Evolutionary conservation across 2,113 vertebrate genomes (phyloP).

Genomic region (Delphinapterus leucas): DNA sequence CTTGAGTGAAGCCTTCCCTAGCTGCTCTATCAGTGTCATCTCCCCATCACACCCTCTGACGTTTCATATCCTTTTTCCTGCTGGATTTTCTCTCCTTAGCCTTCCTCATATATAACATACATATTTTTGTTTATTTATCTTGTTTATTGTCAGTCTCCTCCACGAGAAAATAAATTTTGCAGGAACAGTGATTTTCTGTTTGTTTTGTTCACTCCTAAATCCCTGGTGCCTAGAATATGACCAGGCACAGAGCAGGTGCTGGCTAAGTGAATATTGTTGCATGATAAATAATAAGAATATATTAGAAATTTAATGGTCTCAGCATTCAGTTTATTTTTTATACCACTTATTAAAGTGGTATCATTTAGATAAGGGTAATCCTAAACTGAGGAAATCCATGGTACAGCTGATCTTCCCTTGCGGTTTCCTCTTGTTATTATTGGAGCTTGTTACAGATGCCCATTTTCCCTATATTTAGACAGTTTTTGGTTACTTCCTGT

Average conservation of each 20-base stretch:
- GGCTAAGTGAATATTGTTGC: neutral
- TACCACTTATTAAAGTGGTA: neutral
- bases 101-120: neutral
- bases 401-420: neutral
- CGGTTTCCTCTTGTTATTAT: neutral
- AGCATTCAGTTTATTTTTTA: slow-evolving; percentile 16
- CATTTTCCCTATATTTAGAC: neutral
- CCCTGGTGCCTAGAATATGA: neutral
- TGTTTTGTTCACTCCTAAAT: neutral
- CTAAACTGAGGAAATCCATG: neutral
- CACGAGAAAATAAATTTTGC: neutral
- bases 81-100: neutral
- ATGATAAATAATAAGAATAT: slow-evolving; percentile 24
- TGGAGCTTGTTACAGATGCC: slow-evolving; percentile 17
- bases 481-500: slow-evolving; percentile 32
- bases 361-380: neutral
- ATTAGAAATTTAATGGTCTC: neutral
- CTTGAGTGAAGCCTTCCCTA: neutral
- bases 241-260: neutral
- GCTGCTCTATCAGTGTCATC: neutral
- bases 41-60: neutral
- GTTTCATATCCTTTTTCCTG: neutral
- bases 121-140: neutral
- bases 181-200: neutral
- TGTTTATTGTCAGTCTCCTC: neutral